phyloP scores from a whole-genome alignment of 2,888 invertebrate species.

The Eupithecia pulchellata region DNA sequence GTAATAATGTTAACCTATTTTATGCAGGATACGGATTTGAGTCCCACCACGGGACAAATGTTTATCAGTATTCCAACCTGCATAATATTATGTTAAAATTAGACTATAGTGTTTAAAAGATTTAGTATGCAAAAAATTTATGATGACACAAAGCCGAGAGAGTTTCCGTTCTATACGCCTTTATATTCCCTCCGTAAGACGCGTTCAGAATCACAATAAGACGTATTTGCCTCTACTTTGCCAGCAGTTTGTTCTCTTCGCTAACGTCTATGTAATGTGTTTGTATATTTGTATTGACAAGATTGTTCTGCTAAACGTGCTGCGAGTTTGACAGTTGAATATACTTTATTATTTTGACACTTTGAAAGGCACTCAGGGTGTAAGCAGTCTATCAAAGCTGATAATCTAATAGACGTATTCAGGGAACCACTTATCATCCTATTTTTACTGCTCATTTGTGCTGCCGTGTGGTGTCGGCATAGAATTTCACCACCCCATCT shows the following conservation, averaged over 20 bases:
- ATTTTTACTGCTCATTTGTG: too few relatives aligned
- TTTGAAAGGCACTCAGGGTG: too few relatives aligned
- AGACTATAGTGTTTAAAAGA: too few relatives aligned
- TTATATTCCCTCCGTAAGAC: not conserved
- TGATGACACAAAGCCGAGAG: not conserved
- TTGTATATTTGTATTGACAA: constrained; percentile 18
- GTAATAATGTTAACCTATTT: not conserved
- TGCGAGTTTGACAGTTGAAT: not conserved
- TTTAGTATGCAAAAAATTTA: not conserved
- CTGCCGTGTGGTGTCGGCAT: too few relatives aligned
- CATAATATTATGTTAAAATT: too few relatives aligned
- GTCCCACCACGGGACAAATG: too few relatives aligned
- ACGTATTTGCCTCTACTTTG: constrained; percentile 45
- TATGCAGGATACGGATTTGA: not conserved
- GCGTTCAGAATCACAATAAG: constrained; percentile 57
- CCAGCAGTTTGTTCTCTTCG: constrained; percentile 24
- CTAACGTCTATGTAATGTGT: constrained; percentile 19
- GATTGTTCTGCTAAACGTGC: not conserved
- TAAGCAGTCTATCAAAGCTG: too few relatives aligned
- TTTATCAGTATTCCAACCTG: too few relatives aligned
- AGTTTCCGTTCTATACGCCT: constrained; percentile 18
- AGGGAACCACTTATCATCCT: too few relatives aligned
- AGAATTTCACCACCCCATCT: too few relatives aligned
- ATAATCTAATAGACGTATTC: too few relatives aligned
- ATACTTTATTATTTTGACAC: not conserved